Conservation (phyloP, 2,113 vertebrate genomes). For the Echinops telfairi region DNA sequence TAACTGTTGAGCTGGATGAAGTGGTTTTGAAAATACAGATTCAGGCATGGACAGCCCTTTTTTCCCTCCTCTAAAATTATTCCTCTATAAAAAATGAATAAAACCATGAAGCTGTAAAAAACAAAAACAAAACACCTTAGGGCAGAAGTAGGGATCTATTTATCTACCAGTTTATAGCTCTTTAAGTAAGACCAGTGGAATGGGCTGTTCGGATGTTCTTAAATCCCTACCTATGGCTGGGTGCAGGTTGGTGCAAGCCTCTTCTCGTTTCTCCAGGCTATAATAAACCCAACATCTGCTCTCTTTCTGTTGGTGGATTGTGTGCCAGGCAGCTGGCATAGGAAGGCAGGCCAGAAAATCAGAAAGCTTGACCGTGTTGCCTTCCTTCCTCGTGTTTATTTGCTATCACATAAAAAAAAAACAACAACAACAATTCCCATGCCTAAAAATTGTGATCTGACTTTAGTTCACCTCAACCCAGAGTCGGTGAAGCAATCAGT, state of each 20-base stretch:
- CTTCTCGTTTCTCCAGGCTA: constrained; percentile 50
- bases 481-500: constrained; percentile 59
- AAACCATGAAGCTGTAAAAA: constrained; percentile 56
- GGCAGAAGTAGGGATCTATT: constrained; percentile 45
- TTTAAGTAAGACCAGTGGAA: constrained; percentile 70
- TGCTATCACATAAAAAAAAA: constrained; percentile 58
- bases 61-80: background rate
- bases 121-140: background rate
- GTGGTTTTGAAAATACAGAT: constrained; percentile 49
- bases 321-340: background rate
- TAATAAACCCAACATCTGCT: constrained; percentile 61
- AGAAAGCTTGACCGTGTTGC: background rate
- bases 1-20: constrained; percentile 10
- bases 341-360: constrained; percentile 48
- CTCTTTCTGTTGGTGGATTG: constrained; percentile 60
- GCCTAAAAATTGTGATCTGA: constrained; percentile 65
- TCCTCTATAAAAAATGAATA: background rate
- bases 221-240: constrained; percentile 64
- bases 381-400: background rate
- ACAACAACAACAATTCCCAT: background rate
- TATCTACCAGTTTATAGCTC: constrained; percentile 52
- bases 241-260: constrained; percentile 81
- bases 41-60: constrained; percentile 51
- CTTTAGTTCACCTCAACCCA: constrained; percentile 66
- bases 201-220: constrained; percentile 74